Percentiles rank a stretch among this genome's conserved stretches.
phyloP scores from a whole-genome alignment of 2,113 vertebrate genomes.

The Sciurus niger region DNA sequence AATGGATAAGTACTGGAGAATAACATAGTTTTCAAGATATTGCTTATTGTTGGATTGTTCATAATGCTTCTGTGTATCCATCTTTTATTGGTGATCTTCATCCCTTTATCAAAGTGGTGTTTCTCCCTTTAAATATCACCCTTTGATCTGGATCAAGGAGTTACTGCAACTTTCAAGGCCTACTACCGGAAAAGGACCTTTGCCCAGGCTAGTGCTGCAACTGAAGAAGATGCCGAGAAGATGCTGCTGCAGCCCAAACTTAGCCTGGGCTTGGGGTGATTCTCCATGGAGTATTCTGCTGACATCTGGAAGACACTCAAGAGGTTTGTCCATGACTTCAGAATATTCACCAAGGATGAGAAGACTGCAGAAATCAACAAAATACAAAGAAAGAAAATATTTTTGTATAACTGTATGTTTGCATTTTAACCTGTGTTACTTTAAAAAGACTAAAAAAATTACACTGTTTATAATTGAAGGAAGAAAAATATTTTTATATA shows the following conservation, averaged over 20 bases:
- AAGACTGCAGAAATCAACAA: not conserved
- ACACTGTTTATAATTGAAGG: not conserved
- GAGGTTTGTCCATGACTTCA: no score
- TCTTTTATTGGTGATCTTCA: not conserved
- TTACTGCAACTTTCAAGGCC: not conserved
- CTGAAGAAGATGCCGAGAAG: not conserved
- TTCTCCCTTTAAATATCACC: not conserved
- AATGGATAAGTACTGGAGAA: not conserved
- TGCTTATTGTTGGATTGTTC: not conserved
- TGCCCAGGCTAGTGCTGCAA: not conserved
- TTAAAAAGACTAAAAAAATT: not conserved
- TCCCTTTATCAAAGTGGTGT: not conserved
- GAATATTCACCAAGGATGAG: no score
- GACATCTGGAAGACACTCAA: not conserved
- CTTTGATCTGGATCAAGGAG: not conserved
- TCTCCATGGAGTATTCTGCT: not conserved
- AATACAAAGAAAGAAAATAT: not conserved
- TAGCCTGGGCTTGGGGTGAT: not conserved
- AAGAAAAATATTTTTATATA: no score
- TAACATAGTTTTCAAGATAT: not conserved
- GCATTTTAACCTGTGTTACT: not conserved
- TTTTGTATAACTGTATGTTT: not conserved
- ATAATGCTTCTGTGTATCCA: not conserved
- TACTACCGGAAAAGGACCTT: not conserved
- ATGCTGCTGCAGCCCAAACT: not conserved